Conservation (phyloP, 2,888 invertebrate genomes). For the Diploptera punctata region DNA sequence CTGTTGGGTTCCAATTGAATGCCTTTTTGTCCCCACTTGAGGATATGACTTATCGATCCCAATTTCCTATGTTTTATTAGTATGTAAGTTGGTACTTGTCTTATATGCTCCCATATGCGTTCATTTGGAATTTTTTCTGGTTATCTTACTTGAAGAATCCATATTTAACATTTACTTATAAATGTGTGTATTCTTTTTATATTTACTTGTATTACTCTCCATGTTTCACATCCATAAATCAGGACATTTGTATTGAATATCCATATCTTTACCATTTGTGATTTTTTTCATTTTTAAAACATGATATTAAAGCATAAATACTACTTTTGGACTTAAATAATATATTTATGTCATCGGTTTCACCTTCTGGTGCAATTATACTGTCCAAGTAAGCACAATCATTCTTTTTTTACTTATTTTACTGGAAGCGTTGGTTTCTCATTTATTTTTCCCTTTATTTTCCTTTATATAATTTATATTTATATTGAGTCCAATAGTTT, state of each 20-base stretch:
- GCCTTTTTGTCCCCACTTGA: background rate
- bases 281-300: background rate
- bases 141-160: background rate
- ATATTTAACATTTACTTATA: background rate
- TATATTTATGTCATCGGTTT: too few species aligned
- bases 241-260: background rate
- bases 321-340: too few species aligned
- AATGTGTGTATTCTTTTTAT: background rate
- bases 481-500: constrained; percentile 2
- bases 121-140: background rate
- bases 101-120: background rate
- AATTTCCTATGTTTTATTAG: background rate
- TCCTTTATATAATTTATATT: background rate
- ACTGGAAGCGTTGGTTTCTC: background rate
- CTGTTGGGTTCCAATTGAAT: background rate
- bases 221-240: background rate
- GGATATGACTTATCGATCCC: background rate
- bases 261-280: background rate
- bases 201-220: background rate
- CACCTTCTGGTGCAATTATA: background rate
- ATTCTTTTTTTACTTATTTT: background rate
- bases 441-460: background rate
- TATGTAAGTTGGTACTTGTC: background rate
- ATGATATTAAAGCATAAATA: background rate
- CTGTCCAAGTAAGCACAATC: background rate